Conservation (phyloP, 2,797 vertebrate genomes). For the Anguilla megastoma region DNA sequence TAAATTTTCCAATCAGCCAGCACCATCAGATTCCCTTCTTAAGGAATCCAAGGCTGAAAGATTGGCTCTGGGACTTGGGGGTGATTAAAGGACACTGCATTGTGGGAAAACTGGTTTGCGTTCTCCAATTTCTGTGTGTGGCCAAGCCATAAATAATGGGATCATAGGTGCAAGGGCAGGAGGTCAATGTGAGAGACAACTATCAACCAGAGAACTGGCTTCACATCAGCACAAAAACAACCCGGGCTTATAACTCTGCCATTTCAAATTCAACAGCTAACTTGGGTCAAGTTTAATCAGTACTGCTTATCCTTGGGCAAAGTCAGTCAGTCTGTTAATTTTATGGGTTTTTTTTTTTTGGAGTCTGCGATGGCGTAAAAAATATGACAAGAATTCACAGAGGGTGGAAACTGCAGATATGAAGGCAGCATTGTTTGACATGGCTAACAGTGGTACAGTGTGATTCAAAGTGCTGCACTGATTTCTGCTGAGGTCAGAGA, state of each 20-base stretch:
- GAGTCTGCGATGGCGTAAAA: neutral
- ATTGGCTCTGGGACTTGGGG: neutral
- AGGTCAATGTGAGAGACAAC: neutral
- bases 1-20: neutral
- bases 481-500: neutral
- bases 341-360: neutral
- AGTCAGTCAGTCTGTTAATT: neutral
- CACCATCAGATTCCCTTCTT: neutral
- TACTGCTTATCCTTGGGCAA: neutral
- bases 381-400: neutral
- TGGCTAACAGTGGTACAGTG: neutral
- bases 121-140: neutral
- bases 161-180: neutral
- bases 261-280: neutral
- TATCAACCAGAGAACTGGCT: neutral
- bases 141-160: neutral
- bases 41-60: neutral
- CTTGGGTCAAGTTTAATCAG: neutral
- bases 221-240: neutral
- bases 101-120: neutral
- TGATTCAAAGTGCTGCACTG: neutral
- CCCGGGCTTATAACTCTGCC: neutral
- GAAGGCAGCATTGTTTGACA: neutral
- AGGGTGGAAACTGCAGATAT: neutral
- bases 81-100: neutral